Base-by-base conservation (phyloP, 2,113 vertebrate species). In the Pygathrix nemaeus region DNA sequence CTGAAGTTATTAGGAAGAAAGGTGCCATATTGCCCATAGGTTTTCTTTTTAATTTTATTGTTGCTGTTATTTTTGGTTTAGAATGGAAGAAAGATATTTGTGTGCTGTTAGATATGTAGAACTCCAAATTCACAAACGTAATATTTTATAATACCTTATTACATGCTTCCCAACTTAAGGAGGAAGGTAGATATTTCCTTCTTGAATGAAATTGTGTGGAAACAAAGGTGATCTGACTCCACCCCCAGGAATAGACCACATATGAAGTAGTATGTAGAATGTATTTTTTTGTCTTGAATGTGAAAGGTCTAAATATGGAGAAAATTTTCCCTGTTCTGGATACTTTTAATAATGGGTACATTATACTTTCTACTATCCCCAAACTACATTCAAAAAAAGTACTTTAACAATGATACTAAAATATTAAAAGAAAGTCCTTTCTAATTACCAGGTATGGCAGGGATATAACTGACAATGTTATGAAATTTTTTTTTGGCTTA, bases 51-150 rank as follows among this genome's bases (percentile, higher is more conserved):
- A 55, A 20, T 68, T 91, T 90, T 79, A 40, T 73, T 80, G 35
- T 90, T 72, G 16, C 5, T 95, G 5, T 11, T 88, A 7, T n/a
- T 93, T 93, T 95, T 90, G n/a, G 45, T 81, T 93, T 97, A 97
- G 80, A 91, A 93, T 87, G 45, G 66, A 64, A 86, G n/a, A 66
- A 76, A 79, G 21, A n/a, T 79, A 38, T 79, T 68, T 89, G 20
- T 79, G 10, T 80, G 79, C 61, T 90, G 55, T 45, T 82, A 73
- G 7, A 87, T 38, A 61, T 43, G 32, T 25, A 86, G 68, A 94
- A 95, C 78, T 94, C 35, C 8, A 79, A 23, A 66, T 85, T 79
- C 48, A 90, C 3, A 48, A 55, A 78, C 20, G 23, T 75, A 76
- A 25, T 90, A 38, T 88, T 96, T 92, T 94, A 40, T 89, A 73